These are phyloP conservation scores for Macaria notata DNA, from an alignment of 2,888 invertebrate species.

Conservation along the genomic window DNA sequence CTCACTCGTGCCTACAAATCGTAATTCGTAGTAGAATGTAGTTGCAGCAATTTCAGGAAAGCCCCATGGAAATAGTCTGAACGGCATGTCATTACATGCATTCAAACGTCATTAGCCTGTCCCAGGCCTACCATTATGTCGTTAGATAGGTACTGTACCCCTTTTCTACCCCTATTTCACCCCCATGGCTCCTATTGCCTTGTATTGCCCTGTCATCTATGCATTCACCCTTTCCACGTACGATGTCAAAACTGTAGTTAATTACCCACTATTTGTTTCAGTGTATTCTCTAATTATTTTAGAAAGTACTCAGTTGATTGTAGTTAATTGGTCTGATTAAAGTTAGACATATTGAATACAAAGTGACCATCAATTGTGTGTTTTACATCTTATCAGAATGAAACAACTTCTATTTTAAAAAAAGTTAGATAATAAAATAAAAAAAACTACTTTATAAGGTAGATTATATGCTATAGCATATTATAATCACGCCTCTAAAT, in stretches of 20 bases:
- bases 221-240: constrained; percentile 23
- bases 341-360: neutral
- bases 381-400: no score
- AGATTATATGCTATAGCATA: no score
- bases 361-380: no score
- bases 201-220: constrained; percentile 51
- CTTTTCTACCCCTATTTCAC: neutral
- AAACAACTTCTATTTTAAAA: no score
- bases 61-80: constrained; percentile 39
- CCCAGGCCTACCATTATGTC: constrained; percentile 51
- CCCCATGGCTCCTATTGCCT: neutral
- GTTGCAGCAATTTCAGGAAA: constrained; percentile 38
- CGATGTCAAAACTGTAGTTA: constrained; percentile 28
- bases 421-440: no score
- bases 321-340: constrained; percentile 2
- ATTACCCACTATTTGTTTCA: constrained; percentile 4
- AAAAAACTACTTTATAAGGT: no score
- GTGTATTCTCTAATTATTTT: constrained; percentile 36
- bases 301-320: constrained; percentile 3
- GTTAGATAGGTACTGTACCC: constrained; percentile 42
- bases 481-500: no score
- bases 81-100: constrained; percentile 47
- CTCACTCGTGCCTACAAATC: neutral
- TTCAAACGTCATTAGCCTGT: constrained; percentile 48
- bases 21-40: neutral